phyloP scores from a whole-genome alignment of 64 coral and sea anemone species.

The Actinia equina region DNA sequence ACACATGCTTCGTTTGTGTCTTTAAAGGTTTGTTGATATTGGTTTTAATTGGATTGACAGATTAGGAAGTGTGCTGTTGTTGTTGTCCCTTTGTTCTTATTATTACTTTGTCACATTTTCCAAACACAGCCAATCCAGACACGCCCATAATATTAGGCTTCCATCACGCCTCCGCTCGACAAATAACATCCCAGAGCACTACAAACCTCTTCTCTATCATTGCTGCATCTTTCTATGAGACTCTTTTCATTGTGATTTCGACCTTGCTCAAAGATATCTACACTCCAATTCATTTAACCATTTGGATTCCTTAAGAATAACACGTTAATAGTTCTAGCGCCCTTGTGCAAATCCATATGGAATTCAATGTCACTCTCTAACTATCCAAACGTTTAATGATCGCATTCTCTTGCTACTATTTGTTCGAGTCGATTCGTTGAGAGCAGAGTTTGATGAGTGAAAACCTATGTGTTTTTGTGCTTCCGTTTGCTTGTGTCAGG shows the following conservation, averaged over 20 bases:
- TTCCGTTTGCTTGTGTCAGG: conserved; percentile 7
- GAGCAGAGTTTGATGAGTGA: conserved; percentile 4
- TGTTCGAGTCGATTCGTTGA: conserved; percentile 14
- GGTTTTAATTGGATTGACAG: conserved; percentile 78
- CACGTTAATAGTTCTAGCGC: neutral
- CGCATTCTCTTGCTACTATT: conserved; percentile 25
- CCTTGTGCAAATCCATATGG: neutral
- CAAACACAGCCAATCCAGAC: conserved; percentile 27
- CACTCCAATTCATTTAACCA: neutral
- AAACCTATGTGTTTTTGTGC: neutral
- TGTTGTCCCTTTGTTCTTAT: conserved; percentile 50
- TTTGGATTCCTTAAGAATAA: neutral
- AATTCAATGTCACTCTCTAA: neutral
- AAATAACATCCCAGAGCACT: neutral
- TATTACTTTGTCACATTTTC: conserved; percentile 61
- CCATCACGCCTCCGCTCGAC: conserved; percentile 18
- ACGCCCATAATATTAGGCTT: conserved; percentile 23
- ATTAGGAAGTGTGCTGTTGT: conserved; percentile 75
- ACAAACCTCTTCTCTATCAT: neutral
- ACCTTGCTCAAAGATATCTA: neutral
- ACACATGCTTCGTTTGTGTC: conserved; percentile 52
- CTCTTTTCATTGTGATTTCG: neutral
- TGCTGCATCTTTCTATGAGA: neutral
- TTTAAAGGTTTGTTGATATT: conserved; percentile 48
- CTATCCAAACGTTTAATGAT: conserved; percentile 19